Conservation (phyloP, 1,140 invertebrate genomes). For the Dendroctonus valens region DNA sequence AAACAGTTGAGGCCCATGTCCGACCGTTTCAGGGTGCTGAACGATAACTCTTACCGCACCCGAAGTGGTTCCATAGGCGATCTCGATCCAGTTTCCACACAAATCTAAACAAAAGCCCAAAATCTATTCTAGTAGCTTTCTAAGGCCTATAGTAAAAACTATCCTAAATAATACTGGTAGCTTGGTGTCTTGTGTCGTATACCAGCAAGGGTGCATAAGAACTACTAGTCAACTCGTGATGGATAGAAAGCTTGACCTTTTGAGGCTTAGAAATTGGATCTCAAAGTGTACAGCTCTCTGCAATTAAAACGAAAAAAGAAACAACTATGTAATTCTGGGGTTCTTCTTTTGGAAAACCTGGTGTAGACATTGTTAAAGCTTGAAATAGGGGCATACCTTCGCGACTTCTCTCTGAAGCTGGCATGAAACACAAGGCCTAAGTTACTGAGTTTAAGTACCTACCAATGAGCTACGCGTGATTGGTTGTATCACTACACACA, state of each 20-base stretch:
- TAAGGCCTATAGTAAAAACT: neutral
- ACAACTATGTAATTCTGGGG: no score
- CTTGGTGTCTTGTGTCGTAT: slow-evolving; percentile 49
- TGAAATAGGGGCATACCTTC: slow-evolving; percentile 52
- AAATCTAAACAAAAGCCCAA: slow-evolving; percentile 64
- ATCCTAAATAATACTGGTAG: slow-evolving; percentile 16
- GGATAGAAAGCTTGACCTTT: slow-evolving; percentile 19
- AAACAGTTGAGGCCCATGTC: slow-evolving; percentile 95
- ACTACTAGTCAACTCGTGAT: slow-evolving; percentile 5
- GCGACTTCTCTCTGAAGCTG: slow-evolving; percentile 57
- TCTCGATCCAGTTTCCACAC: slow-evolving; percentile 98
- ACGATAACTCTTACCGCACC: slow-evolving; percentile 96
- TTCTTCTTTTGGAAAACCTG: neutral
- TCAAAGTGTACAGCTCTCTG: neutral
- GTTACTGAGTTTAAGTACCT: slow-evolving; percentile 31
- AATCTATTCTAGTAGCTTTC: neutral
- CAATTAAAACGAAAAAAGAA: neutral
- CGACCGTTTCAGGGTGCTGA: slow-evolving; percentile 97
- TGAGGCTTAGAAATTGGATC: neutral
- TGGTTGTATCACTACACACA: no score
- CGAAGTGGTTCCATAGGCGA: slow-evolving; percentile 95
- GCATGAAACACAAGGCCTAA: slow-evolving; percentile 54
- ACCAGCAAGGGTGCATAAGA: slow-evolving; percentile 44
- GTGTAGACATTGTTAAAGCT: slow-evolving; percentile 31
- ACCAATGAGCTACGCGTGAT: no score